A percentile compares a stretch with the other conserved stretches of the same genome.
These are phyloP conservation scores for Zaprionus camerounensis DNA, from an alignment of 1,140 invertebrate species.

Conservation along the genomic window DNA sequence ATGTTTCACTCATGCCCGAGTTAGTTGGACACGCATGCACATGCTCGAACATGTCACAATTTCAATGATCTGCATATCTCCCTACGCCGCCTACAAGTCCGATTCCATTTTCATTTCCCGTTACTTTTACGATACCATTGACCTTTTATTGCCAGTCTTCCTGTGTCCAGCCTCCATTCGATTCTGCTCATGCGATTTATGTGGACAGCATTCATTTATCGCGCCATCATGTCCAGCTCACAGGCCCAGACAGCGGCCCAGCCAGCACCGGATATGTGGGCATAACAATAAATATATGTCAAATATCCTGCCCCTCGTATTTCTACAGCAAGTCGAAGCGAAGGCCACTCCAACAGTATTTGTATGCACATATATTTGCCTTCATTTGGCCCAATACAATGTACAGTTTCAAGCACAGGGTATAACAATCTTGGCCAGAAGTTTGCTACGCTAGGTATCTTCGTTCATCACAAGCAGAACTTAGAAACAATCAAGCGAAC, in stretches of 20 bases:
- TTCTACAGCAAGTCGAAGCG: conserved; percentile 36
- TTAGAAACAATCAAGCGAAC: too few relatives aligned
- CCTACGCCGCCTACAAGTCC: conserved; percentile 28
- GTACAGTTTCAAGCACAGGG: not conserved
- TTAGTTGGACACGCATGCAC: conserved; percentile 47
- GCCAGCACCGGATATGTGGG: conserved; percentile 7
- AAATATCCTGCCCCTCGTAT: conserved; percentile 63
- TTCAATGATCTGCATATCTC: conserved; percentile 75
- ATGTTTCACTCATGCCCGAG: conserved; percentile 69
- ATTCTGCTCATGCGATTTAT: conserved; percentile 61
- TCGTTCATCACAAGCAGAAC: too few relatives aligned
- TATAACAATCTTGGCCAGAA: too few relatives aligned
- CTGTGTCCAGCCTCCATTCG: not conserved
- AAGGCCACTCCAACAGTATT: conserved; percentile 27
- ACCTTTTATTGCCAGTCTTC: conserved; percentile 30
- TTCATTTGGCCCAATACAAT: not conserved
- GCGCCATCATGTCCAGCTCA: conserved; percentile 62
- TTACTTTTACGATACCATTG: conserved; percentile 57
- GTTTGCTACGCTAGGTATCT: too few relatives aligned
- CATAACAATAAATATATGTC: conserved; percentile 71
- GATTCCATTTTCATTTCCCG: conserved; percentile 38
- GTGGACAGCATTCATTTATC: conserved; percentile 72
- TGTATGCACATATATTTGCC: conserved; percentile 29
- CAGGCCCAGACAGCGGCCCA: not conserved
- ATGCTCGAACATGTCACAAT: conserved; percentile 59